Base-by-base conservation (phyloP, 2,113 vertebrate genomes). In the Phyllostomus discolor region DNA sequence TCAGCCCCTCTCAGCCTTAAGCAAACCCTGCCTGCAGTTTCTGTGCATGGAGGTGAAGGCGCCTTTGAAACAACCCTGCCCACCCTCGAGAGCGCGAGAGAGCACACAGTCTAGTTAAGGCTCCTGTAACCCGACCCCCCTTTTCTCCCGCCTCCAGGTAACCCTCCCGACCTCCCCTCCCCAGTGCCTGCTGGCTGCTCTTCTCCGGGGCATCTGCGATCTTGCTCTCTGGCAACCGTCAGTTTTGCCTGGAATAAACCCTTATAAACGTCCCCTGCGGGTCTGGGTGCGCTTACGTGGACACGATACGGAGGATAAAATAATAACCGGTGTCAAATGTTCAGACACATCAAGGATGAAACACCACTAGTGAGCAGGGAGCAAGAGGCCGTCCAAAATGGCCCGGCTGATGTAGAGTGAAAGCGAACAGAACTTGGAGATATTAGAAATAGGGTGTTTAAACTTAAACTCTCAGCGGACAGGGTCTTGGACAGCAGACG, bases 41-140 rank as follows among this genome's bases (percentile, higher is more conserved):
- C 15, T 33, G 46, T 50, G 46, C 75, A 0, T 12, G 4, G 22
- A n/a, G 19, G 75, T 12, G 14, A 70, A 38, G 12, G 28, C 41
- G 16, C 20, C 69, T 75, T 75, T 46, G 72, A 16, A 75, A 46
- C 28, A 16, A 46, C 9, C 31, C 28, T 9, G 5, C 11, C 7
- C 17, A 0, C 46, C 46, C 75, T 78, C 48, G 7, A 16, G 31
- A 19, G 43, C 19, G 46, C 48, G 7, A 16, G 31, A 19, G 43
- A 19, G 46, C 43, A 19, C 43, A 31, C 7, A 1, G 3, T 12
- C 35, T 41, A 1, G 2, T 41, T 5, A 26, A 43, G 2, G 1
- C 4, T 14, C 19, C 22, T 28, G 38, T 26, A 26, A 73, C 7
- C 38, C 38, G 12, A 43, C 14, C 22, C 64, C 33, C 33, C 57